phyloP scores from a whole-genome alignment of 92 coral and sea anemone genomes.

The Blastomussa wellsi region DNA sequence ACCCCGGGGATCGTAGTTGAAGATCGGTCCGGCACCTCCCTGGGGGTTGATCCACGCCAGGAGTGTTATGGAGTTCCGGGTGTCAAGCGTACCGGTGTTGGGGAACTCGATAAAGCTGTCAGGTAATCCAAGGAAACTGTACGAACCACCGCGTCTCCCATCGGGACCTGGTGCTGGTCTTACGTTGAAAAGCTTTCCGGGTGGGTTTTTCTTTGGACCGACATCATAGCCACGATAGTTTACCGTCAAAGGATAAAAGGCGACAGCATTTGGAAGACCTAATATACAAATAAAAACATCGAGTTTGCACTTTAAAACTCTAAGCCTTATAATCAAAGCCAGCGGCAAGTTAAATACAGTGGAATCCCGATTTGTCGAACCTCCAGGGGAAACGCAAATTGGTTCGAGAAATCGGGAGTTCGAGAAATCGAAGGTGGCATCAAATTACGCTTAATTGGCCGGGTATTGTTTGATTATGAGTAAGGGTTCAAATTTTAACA shows the following conservation, averaged over 20 bases:
- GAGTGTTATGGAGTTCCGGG: conserved; percentile 70
- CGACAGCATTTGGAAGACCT: conserved; percentile 79
- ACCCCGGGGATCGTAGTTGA: conserved; percentile 68
- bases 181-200: conserved; percentile 62
- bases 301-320: background rate
- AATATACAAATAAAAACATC: background rate
- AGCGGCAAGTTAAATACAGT: background rate
- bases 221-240: conserved; percentile 62
- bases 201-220: conserved; percentile 68
- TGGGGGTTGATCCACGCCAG: conserved; percentile 69
- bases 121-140: conserved; percentile 55
- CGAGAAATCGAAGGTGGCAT: no score
- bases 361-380: no score
- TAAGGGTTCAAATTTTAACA: no score
- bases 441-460: no score
- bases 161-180: conserved; percentile 75
- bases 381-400: no score
- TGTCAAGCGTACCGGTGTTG: conserved; percentile 66
- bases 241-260: conserved; percentile 73
- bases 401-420: no score
- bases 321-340: background rate
- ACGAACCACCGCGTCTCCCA: conserved; percentile 70
- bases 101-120: conserved; percentile 78
- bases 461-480: no score
- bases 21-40: conserved; percentile 67